These are phyloP conservation scores for Orestias chungarensis DNA, from an alignment of 2,797 vertebrate genomes.

Conservation along the genomic window DNA sequence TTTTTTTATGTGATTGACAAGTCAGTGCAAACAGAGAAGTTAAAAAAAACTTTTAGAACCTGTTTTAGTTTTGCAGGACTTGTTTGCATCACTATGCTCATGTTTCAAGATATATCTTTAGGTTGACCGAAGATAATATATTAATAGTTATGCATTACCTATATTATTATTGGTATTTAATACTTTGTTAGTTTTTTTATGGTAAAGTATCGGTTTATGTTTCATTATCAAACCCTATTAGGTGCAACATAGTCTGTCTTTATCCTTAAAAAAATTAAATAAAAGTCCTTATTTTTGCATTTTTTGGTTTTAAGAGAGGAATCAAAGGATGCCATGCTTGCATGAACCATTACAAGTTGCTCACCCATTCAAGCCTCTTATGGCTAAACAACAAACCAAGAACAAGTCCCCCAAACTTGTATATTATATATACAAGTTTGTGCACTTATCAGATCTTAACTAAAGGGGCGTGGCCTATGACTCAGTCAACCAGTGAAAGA, in stretches of 20 bases:
- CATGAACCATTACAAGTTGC: not conserved
- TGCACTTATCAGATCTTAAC: not conserved
- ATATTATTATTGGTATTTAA: not conserved
- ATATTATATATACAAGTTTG: too few species aligned
- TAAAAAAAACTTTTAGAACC: not conserved
- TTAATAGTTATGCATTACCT: not conserved
- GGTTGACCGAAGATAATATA: not conserved
- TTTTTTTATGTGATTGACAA: not conserved
- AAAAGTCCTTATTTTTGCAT: not conserved
- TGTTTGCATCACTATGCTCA: not conserved
- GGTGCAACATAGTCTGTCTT: too few species aligned
- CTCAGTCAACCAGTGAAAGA: not conserved
- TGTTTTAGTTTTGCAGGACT: not conserved
- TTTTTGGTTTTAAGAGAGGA: too few species aligned
- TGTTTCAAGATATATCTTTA: not conserved
- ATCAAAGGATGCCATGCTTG: not conserved
- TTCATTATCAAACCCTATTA: not conserved
- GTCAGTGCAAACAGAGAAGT: not conserved
- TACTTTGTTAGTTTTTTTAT: not conserved
- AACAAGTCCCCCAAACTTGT: too few species aligned
- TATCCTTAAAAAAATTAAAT: too few species aligned
- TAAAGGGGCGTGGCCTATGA: not conserved
- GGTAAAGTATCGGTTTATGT: not conserved
- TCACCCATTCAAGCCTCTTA: not conserved
- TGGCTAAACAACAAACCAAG: not conserved